Evolutionary conservation across 2,113 vertebrate species (phyloP), one percentile per base, ranked within the genome.

Genomic region (Apeltes quadracus): DNA sequence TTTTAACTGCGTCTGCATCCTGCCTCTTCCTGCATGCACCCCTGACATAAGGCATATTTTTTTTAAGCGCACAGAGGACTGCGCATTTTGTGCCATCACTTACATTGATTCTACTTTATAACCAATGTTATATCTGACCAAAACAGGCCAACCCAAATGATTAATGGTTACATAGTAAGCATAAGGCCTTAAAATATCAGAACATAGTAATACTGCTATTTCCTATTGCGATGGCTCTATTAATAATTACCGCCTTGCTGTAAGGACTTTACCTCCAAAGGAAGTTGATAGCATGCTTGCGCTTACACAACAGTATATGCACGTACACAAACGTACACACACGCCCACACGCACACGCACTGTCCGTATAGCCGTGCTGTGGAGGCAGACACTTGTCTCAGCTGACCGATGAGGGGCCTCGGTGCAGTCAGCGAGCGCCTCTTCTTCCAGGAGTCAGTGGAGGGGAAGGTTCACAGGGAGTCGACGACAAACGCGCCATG

Each of bases 161-260:
- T 32, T 2, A 20, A 48, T 11, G 46, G n/a, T 48, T 2, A 20
- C 16, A 20, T 13, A 9, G n/a, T n/a, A 8, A 7, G 7, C 4
- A 32, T n/a, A 1, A 65, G 34, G 11, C 34, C 32, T 29, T 1
- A 53, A 53, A 16, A 41, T 14, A 29, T n/a, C 22, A 39, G 22
- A 51, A 23, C 5, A 12, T 54, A 25, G 20, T 27, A 41, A 44
- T 18, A 43, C n/a, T 29, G 46, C 10, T 16, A 20, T 29, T 32
- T 32, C 3, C 13, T n/a, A 5, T 13, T 4, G 15, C 44, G 2
- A 9, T 38, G 22, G 54, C 15, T 81, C 77, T 79, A 82, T 88
- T 77, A 87, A 86, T 87, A 54, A 88, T 88, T 82, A 82, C 63
- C 68, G 12, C 29, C n/a, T 12, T 61, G 56, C n/a, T 38, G 15